Evolutionary conservation across 2,888 invertebrate genomes (phyloP), one percentile per base, ranked within the genome.

Genomic region (Hypomecis atomaria): DNA sequence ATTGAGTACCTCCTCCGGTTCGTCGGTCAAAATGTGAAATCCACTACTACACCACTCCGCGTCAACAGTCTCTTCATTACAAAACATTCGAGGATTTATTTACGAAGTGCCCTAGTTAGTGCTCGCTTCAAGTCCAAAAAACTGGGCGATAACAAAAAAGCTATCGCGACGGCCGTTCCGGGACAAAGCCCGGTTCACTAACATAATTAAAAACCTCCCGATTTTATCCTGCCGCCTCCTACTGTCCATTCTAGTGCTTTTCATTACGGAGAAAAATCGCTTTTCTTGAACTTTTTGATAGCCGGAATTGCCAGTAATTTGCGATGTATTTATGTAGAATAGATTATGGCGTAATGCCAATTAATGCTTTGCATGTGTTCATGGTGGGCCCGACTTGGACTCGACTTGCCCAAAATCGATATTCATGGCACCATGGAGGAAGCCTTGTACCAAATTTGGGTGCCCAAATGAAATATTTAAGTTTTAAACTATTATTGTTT

Each of bases 141-240:
- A 75, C 72, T 79, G 74, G 74, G 76, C 72, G 78, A 76, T 79
- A 78, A 79, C 77, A 79, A 81, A 82, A 82, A 82, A 80, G 77
- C 76, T 73, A 79, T 78, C 70, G 71, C 75, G 71, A 73, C 72
- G 65, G 66, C 72, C 70, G 71, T 72, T 69, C 71, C 75, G 71
- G 76, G 76, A 81, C 78, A 78, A 78, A 78, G 78, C 71, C 63
- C 77, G 77, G 76, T 81, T 80, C 80, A 79, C 81, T 82, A 82
- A 83, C 81, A 79, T 81, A 81, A 82, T 83, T 80, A 82, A 82
- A 83, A 80, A 68, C 75, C 78, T 78, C 79, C 76, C 77, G 81
- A 79, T 78, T 77, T 77, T 71, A 75, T 76, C 76, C 71, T 67
- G 64, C 67, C 68, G 71, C 69, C 73, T 74, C 76, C 77, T 77